Percentiles rank a stretch among this genome's conserved stretches.
These are phyloP conservation scores for Marisa cornuarietis DNA, from an alignment of 1,140 invertebrate genomes.

Conservation along the genomic window DNA sequence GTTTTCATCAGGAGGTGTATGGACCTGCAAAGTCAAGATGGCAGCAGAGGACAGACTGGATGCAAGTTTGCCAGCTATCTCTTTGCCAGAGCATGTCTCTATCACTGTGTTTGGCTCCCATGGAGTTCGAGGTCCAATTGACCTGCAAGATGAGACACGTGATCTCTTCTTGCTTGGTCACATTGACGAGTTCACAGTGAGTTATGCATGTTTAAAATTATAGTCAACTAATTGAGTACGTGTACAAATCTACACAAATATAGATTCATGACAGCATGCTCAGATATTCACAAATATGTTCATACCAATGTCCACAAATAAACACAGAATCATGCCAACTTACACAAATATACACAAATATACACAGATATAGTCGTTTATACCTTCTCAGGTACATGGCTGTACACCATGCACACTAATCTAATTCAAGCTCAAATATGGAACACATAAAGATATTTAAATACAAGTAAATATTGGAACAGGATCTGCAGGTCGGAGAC, in stretches of 20 bases:
- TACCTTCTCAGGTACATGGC: no score
- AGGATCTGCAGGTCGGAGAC: constrained; percentile 45
- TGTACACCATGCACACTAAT: no score
- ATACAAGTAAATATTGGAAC: constrained; percentile 2
- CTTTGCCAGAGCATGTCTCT: constrained; percentile 37
- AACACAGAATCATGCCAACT: no score
- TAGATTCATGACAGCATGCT: no score
- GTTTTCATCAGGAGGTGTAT: constrained; percentile 37
- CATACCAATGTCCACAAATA: no score
- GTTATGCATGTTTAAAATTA: not conserved
- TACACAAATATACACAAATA: no score
- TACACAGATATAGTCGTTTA: no score
- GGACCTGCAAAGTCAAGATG: constrained; percentile 39
- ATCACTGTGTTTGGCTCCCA: constrained; percentile 40
- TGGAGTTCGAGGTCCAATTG: constrained; percentile 35
- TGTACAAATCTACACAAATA: no score
- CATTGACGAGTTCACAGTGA: constrained; percentile 37
- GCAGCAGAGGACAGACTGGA: constrained; percentile 40
- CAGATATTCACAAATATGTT: no score
- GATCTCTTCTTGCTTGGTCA: constrained; percentile 40
- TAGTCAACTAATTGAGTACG: no score
- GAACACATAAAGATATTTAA: no score
- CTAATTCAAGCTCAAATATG: no score
- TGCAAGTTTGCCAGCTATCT: constrained; percentile 17
- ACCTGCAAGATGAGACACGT: constrained; percentile 30